phyloP scores from a whole-genome alignment of 1,140 invertebrate species.

The Drosophila dunni region DNA sequence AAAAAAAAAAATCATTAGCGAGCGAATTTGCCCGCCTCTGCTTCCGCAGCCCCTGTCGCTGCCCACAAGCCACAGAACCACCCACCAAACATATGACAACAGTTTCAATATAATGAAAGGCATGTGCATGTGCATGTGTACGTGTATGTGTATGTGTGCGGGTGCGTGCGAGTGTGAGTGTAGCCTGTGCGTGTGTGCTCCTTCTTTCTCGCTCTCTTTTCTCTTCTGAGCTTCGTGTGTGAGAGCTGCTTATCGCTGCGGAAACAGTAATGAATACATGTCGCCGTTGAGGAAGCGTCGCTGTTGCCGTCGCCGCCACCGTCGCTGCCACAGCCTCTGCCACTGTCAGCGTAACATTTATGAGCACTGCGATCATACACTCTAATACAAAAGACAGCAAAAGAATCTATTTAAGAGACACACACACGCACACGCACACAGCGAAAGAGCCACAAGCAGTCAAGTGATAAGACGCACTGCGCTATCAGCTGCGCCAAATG shows the following conservation, averaged over 20 bases:
- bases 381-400: constrained; percentile 59
- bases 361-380: constrained; percentile 35
- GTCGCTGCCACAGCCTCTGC: not conserved
- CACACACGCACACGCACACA: constrained; percentile 8
- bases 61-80: not conserved
- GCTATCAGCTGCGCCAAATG: constrained; percentile 77
- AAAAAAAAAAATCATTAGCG: constrained; percentile 77
- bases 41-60: not conserved
- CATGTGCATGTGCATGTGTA: not conserved
- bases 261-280: constrained; percentile 81
- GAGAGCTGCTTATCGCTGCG: constrained; percentile 72
- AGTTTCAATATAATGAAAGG: constrained; percentile 75
- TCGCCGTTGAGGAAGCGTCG: constrained; percentile 61
- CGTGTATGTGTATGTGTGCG: not conserved
- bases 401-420: constrained; percentile 63
- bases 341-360: constrained; percentile 22
- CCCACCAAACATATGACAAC: constrained; percentile 25
- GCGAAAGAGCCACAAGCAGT: not conserved
- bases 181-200: constrained; percentile 29
- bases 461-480: constrained; percentile 41
- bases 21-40: constrained; percentile 44
- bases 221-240: constrained; percentile 53
- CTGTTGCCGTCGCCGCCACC: constrained; percentile 1
- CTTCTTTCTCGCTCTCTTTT: constrained; percentile 8
- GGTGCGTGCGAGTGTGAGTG: constrained; percentile 8